Percentiles rank a stretch among this genome's conserved stretches.
Conservation (phyloP, 2,888 invertebrate genomes). For the Heliconius sara region DNA sequence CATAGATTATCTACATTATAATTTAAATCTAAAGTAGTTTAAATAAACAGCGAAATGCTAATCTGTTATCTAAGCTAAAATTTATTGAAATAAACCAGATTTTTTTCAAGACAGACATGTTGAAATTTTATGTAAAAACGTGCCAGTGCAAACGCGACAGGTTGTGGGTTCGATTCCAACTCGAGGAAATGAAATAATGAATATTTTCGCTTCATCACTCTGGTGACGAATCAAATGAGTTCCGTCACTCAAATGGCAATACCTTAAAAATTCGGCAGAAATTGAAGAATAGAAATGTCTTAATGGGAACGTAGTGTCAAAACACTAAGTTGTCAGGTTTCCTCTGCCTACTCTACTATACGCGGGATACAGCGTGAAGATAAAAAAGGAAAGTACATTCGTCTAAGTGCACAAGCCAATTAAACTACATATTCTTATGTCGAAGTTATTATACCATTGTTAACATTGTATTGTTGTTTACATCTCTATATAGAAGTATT, state of each 20-base stretch:
- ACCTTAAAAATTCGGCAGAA: too few relatives aligned
- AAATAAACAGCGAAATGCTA: background rate
- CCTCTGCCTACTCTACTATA: background rate
- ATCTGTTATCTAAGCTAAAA: background rate
- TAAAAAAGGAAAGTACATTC: background rate
- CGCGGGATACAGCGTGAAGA: too few relatives aligned
- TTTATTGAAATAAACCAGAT: background rate
- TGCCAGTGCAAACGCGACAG: too few relatives aligned
- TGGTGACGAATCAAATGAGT: too few relatives aligned
- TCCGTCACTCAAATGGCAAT: too few relatives aligned
- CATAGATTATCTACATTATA: background rate
- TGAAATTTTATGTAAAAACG: background rate
- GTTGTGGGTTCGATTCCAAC: too few relatives aligned
- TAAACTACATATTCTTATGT: background rate
- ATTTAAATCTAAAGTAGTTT: background rate
- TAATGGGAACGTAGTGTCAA: too few relatives aligned
- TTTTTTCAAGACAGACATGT: background rate
- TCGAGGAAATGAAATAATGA: too few relatives aligned
- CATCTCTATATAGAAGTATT: background rate
- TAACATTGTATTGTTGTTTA: background rate
- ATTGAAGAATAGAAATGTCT: too few relatives aligned
- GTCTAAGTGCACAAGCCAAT: background rate
- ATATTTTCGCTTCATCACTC: too few relatives aligned
- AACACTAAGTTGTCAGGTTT: too few relatives aligned
- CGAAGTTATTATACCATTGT: background rate